Evolutionary conservation across 2,113 vertebrate genomes (phyloP).

Genomic region (Glareola pratincola): DNA sequence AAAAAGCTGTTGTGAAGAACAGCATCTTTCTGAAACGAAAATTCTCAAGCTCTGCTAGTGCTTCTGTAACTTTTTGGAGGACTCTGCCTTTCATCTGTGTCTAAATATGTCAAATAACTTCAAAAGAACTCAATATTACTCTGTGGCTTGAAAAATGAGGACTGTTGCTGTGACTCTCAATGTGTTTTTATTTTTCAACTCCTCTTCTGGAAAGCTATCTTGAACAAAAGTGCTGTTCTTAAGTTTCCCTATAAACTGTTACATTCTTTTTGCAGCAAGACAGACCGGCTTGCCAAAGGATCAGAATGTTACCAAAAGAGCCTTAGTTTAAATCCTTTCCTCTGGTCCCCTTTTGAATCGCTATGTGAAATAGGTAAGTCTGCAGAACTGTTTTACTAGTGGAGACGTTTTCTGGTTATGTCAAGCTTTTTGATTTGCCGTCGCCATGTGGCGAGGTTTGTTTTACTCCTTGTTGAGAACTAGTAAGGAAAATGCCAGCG

Average conservation of each 20-base stretch:
- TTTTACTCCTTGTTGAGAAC: not conserved
- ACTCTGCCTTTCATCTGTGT: not conserved
- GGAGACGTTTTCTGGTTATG: not conserved
- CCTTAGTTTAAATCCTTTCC: constrained; percentile 97
- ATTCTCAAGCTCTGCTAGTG: not conserved
- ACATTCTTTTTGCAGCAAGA: constrained; percentile 80
- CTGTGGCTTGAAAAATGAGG: not conserved
- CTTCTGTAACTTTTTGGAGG: not conserved
- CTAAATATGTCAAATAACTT: constrained; percentile 1
- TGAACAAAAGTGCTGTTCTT: constrained; percentile 9
- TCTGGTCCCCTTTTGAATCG: constrained; percentile 97
- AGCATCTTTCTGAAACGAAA: not conserved
- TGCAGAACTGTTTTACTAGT: not conserved
- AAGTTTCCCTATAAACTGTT: constrained; percentile 31
- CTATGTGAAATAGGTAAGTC: constrained; percentile 96
- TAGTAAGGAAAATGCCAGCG: not conserved
- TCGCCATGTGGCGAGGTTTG: rapidly evolving
- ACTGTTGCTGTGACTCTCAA: not conserved
- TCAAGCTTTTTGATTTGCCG: not conserved
- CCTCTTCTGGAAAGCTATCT: constrained; percentile 19
- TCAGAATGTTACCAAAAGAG: constrained; percentile 99
- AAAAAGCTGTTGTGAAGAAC: not conserved
- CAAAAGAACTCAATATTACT: not conserved
- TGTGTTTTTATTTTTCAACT: not conserved
- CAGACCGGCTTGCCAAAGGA: constrained; percentile 92